phyloP scores from a whole-genome alignment of 2,797 vertebrate species.

The Bovichtus diacanthus region DNA sequence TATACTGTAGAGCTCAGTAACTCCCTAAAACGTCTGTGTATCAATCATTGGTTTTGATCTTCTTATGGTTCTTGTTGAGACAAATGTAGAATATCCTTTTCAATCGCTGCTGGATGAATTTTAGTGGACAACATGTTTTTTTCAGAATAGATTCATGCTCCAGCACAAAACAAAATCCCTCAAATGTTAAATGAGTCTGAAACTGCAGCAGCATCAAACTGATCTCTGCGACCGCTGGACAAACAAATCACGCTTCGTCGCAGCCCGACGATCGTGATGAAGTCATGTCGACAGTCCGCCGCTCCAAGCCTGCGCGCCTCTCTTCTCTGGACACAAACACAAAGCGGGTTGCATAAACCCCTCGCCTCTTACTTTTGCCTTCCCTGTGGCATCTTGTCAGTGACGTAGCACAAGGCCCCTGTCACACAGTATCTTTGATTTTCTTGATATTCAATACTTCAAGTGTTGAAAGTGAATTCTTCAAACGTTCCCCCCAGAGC shows the following conservation, averaged over 20 bases:
- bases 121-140: neutral
- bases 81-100: too few relatives aligned
- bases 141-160: neutral
- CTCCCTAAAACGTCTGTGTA: too few relatives aligned
- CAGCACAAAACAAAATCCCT: neutral
- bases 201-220: neutral
- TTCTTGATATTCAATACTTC: neutral
- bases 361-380: neutral
- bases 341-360: neutral
- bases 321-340: conserved; percentile 5
- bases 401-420: neutral
- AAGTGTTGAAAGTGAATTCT: neutral
- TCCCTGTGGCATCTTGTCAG: neutral
- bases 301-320: neutral
- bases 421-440: neutral
- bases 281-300: conserved; percentile 5
- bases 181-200: neutral
- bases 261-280: neutral
- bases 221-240: neutral
- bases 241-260: too few relatives aligned
- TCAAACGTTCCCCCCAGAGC: neutral
- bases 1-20: too few relatives aligned
- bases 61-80: neutral
- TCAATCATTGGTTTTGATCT: neutral
- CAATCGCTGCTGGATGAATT: neutral